phyloP scores from a whole-genome alignment of 1,140 invertebrate genomes.

The Dolichoris vasculosae region DNA sequence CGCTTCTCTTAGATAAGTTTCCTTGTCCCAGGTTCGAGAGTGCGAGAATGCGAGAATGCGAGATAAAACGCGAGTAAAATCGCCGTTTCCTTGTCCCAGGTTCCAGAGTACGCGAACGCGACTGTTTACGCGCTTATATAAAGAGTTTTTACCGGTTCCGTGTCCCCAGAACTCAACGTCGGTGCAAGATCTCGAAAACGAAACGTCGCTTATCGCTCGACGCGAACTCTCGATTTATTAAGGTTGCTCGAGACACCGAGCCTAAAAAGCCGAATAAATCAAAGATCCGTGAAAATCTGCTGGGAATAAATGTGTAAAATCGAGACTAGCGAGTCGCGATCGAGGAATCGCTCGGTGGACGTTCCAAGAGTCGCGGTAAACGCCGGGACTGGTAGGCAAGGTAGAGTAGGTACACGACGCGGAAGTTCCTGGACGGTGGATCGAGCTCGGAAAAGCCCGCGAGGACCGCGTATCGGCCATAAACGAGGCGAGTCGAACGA shows the following conservation, averaged over 20 bases:
- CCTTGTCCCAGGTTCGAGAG: background rate
- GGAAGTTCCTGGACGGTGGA: background rate
- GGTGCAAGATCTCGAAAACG: background rate
- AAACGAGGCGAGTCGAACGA: slow-evolving; percentile 16
- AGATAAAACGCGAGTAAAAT: background rate
- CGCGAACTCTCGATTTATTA: background rate
- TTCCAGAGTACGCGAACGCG: no score
- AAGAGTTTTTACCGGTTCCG: background rate
- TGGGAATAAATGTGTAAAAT: background rate
- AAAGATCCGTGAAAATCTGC: background rate
- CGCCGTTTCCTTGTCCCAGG: background rate
- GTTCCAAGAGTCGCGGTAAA: background rate
- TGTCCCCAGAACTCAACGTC: background rate
- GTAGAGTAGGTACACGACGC: no score
- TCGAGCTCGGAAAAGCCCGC: background rate
- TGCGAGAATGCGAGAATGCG: no score
- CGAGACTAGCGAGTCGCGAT: background rate
- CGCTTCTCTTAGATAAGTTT: background rate
- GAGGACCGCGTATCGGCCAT: background rate
- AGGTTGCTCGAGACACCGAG: background rate
- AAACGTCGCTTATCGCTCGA: background rate
- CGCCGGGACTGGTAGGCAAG: no score
- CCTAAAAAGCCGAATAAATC: background rate
- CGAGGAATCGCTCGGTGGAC: background rate
- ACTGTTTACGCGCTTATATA: background rate